Evolutionary conservation across 2,797 vertebrate genomes (phyloP).

Genomic region (Pantherophis vulpinus): DNA sequence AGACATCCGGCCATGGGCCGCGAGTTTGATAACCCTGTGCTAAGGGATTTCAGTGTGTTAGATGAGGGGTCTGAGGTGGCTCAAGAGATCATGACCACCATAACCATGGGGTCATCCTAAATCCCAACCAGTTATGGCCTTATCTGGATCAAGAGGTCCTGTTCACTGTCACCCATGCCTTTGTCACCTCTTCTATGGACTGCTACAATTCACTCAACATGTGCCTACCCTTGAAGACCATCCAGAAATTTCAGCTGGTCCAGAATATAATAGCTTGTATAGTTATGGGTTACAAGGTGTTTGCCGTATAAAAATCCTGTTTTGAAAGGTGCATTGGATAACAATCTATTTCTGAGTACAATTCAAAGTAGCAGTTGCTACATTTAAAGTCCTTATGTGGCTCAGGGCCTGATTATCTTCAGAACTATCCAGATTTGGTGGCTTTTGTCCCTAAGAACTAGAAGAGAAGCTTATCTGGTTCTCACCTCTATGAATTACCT

Average conservation of each 20-base stretch:
- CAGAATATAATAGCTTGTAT: neutral
- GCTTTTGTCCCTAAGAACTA: neutral
- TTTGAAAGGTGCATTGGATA: neutral
- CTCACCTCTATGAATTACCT: neutral
- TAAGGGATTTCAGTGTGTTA: no score
- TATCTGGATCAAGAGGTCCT: neutral
- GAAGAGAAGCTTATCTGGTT: neutral
- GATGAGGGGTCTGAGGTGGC: no score
- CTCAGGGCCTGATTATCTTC: neutral
- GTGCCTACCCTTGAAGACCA: neutral
- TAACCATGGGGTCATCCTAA: neutral
- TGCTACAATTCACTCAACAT: neutral
- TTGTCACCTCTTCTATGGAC: neutral
- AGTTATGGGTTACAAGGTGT: neutral
- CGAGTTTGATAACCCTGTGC: no score
- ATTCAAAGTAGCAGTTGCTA: neutral
- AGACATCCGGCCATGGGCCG: rapidly evolving
- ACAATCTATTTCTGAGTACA: neutral
- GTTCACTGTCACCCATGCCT: neutral
- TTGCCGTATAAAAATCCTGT: neutral
- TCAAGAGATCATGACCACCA: no score
- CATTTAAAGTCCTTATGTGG: neutral
- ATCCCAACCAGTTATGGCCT: neutral
- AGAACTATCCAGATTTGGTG: neutral
- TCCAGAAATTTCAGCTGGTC: neutral